phyloP scores from a whole-genome alignment of 2,113 vertebrate species.

The Tinamus guttatus region DNA sequence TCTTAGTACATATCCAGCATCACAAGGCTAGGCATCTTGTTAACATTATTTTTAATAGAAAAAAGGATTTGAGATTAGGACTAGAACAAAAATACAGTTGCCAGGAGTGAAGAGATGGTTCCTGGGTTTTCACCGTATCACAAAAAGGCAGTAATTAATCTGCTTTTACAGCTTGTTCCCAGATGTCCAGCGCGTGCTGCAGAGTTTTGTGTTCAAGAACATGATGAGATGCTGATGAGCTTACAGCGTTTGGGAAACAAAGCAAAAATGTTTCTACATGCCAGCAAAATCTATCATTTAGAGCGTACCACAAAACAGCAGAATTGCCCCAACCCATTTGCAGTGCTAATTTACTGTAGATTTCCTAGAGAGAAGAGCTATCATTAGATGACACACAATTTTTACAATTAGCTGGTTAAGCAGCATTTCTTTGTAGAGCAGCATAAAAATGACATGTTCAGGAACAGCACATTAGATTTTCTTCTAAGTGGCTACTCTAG shows the following conservation, averaged over 20 bases:
- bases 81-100: background rate
- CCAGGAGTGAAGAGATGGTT: background rate
- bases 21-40: background rate
- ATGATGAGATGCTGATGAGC: conserved; percentile 30
- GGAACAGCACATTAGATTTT: conserved; percentile 32
- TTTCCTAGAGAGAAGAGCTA: conserved; percentile 45
- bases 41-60: background rate
- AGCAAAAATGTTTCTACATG: background rate
- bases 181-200: background rate
- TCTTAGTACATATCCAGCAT: background rate
- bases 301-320: background rate
- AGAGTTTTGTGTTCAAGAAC: background rate
- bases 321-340: background rate
- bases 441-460: conserved; percentile 41
- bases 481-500: conserved; percentile 35
- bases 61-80: background rate
- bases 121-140: background rate
- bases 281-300: conserved; percentile 26
- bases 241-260: conserved; percentile 37
- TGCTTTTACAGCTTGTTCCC: conserved; percentile 6
- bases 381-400: conserved; percentile 16
- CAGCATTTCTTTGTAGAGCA: conserved; percentile 39
- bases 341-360: conserved; percentile 18
- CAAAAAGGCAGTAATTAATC: conserved; percentile 35
- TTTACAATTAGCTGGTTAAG: conserved; percentile 61